A percentile compares a stretch with the other conserved stretches of the same genome.
phyloP scores from a whole-genome alignment of 2,797 vertebrate species.

The Mallotus villosus region DNA sequence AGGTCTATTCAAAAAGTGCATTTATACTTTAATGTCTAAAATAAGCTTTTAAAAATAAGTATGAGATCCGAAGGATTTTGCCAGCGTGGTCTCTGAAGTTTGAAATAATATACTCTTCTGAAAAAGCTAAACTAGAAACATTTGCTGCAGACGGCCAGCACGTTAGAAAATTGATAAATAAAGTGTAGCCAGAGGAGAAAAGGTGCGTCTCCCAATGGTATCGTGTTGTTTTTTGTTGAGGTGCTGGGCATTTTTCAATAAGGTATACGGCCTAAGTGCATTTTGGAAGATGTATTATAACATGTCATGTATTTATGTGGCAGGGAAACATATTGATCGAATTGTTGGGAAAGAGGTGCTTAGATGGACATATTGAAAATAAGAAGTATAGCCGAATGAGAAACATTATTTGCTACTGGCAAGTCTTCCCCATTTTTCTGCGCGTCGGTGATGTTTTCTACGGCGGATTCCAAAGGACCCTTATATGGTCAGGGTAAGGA shows the following conservation, averaged over 20 bases:
- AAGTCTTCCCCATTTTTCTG: constrained; percentile 52
- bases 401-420: constrained; percentile 12
- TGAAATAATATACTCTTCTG: no score
- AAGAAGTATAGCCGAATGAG: not conserved
- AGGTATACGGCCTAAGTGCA: not conserved
- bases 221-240: not conserved
- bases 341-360: not conserved
- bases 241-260: not conserved
- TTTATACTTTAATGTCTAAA: not conserved
- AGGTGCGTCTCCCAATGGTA: not conserved
- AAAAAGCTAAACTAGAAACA: not conserved
- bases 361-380: not conserved
- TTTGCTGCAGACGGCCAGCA: not conserved
- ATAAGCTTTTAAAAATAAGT: no score
- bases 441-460: constrained; percentile 64
- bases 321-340: not conserved
- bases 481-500: constrained; percentile 80
- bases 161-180: not conserved
- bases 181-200: not conserved
- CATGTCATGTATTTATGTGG: not conserved
- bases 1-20: not conserved
- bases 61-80: no score
- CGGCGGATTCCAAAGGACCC: constrained; percentile 68
- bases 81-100: no score
- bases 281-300: not conserved